These are phyloP conservation scores for Acipenser oxyrinchus DNA, from an alignment of 2,797 vertebrate species.

Conservation along the genomic window DNA sequence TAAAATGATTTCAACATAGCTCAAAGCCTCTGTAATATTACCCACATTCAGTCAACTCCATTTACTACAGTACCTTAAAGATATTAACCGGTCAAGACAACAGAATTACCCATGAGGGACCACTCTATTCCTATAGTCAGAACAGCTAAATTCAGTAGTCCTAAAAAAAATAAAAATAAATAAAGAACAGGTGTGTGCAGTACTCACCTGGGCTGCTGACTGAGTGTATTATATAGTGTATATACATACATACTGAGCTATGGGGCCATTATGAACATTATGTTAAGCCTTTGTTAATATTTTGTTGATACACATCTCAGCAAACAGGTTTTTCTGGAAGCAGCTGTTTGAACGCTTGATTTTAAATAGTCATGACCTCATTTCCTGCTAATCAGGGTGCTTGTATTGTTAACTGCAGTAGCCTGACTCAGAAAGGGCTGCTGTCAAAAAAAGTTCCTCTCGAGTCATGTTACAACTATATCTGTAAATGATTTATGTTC, in stretches of 20 bases:
- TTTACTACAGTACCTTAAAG: too few relatives aligned
- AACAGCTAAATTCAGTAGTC: too few relatives aligned
- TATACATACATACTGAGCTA: too few relatives aligned
- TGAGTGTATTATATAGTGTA: too few relatives aligned
- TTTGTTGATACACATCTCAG: not conserved
- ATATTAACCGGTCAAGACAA: too few relatives aligned
- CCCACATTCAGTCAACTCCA: too few relatives aligned
- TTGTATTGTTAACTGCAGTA: slow-evolving; percentile 72
- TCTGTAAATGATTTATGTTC: slow-evolving; percentile 47
- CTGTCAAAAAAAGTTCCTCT: slow-evolving; percentile 52
- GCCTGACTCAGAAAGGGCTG: slow-evolving; percentile 61
- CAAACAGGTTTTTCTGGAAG: slow-evolving; percentile 67
- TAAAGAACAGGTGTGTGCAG: too few relatives aligned
- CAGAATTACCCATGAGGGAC: too few relatives aligned
- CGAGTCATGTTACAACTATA: slow-evolving; percentile 39
- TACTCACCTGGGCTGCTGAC: too few relatives aligned
- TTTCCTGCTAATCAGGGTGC: slow-evolving; percentile 65
- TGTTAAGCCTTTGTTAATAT: not conserved
- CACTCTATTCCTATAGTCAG: too few relatives aligned
- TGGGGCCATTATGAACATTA: not conserved
- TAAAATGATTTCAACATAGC: not conserved
- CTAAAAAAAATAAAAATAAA: too few relatives aligned
- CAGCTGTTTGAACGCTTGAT: slow-evolving; percentile 76
- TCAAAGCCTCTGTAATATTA: too few relatives aligned
- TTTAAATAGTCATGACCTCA: slow-evolving; percentile 80